Conservation (phyloP, 1,140 invertebrate species). For the Tigriopus japonicus region DNA sequence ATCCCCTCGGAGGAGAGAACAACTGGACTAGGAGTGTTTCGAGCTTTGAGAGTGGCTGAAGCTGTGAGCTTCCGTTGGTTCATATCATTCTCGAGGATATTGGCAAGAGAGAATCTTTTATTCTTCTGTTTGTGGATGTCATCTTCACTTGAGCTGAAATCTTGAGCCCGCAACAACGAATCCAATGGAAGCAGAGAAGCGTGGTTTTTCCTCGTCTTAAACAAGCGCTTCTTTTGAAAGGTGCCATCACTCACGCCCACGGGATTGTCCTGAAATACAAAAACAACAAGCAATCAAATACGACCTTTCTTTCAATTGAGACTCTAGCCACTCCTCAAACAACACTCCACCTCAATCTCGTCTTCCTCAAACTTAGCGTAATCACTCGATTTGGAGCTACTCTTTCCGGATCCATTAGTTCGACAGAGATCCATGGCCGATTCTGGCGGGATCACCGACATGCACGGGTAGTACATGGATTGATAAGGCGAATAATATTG, state of each 20-base stretch:
- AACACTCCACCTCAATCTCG: not conserved
- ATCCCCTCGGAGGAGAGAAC: not conserved
- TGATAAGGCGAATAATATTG: no score
- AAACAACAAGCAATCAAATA: not conserved
- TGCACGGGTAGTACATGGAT: not conserved
- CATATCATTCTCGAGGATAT: not conserved
- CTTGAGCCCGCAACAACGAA: not conserved
- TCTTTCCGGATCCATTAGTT: not conserved
- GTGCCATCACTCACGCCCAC: constrained; percentile 32
- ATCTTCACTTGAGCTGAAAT: not conserved
- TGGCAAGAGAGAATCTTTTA: not conserved
- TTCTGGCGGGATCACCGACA: not conserved
- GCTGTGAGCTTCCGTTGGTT: not conserved
- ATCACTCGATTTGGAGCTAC: not conserved
- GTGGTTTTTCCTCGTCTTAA: constrained; percentile 1
- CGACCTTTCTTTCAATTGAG: not conserved
- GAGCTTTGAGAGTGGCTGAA: not conserved
- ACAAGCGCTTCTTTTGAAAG: constrained; percentile 26
- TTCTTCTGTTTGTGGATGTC: not conserved
- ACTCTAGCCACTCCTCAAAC: not conserved
- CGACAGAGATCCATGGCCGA: not conserved
- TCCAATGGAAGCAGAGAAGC: constrained; percentile 2
- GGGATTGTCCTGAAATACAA: constrained; percentile 20
- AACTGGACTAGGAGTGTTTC: not conserved
- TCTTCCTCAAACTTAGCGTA: not conserved